Evolutionary conservation across 2,797 vertebrate species (phyloP), one percentile per base, ranked within the genome.

Genomic region (Spinus olivaceus): DNA sequence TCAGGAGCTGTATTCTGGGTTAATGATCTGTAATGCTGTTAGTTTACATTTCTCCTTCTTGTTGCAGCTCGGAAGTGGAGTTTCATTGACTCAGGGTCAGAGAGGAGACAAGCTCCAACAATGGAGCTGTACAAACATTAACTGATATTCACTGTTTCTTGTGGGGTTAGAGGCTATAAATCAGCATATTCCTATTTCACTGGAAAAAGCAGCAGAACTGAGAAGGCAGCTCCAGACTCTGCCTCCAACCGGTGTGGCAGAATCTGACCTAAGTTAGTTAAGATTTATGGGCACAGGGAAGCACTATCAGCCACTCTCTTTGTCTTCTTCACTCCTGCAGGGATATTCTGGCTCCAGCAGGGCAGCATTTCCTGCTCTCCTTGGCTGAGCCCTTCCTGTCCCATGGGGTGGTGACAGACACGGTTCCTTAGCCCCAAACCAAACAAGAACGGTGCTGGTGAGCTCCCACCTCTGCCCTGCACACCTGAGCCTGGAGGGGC

Each of bases 11-110:
- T 60, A 12, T 76, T 88, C 63, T 2, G 7, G 59, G 70, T 90
- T 92, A 94, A 92, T 12, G 21, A 60, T 90, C 82, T 90, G 37
- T 73, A 81, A 53, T 92, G 64, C 44, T 79, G 25, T 60, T 76
- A 88, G 65, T 83, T 94, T 94, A 35, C 35, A 49, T 79, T 88
- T 85, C 61, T 87, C 35, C 71, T 60, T 57, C 70, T 79, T 51
- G 28, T 32, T 76, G 65, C 49, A 81, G 47, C 81, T 96, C 0
- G 0, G 63, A 81, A 81, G 76, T 28, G 53, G 66, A 77, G 69
- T 89, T 94, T 91, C 46, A 30, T 69, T 95, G 82, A 60, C 39
- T 89, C 17, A 0, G 24, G 63, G 65, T 77, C 72, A 88, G 65
- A 67, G 84, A 44, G 92, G 88, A 77, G 44, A 59, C 63, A 70